phyloP scores from a whole-genome alignment of 2,888 invertebrate species.

The Papilio demoleus region DNA sequence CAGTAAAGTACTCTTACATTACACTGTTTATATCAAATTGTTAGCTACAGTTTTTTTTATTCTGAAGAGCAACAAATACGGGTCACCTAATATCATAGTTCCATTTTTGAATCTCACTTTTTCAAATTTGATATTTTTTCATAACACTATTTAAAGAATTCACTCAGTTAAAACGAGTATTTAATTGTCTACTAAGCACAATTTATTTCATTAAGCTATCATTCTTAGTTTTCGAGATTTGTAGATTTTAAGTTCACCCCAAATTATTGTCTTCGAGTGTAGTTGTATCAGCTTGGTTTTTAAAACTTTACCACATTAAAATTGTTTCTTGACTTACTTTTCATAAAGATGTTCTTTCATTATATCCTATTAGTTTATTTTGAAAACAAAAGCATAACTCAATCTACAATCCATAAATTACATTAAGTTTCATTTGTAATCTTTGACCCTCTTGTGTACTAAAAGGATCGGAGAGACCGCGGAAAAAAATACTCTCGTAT shows the following conservation, averaged over 20 bases:
- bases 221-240: too few relatives aligned
- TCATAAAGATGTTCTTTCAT: too few relatives aligned
- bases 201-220: too few relatives aligned
- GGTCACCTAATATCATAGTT: too few relatives aligned
- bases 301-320: not conserved
- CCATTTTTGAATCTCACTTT: too few relatives aligned
- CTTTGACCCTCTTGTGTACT: conserved; percentile 69
- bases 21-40: not conserved
- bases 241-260: too few relatives aligned
- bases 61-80: too few relatives aligned
- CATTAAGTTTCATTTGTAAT: conserved; percentile 52
- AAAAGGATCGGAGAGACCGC: conserved; percentile 65
- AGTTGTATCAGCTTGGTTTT: not conserved
- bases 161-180: too few relatives aligned
- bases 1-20: not conserved
- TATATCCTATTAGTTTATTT: not conserved
- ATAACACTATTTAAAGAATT: too few relatives aligned
- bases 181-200: too few relatives aligned
- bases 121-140: too few relatives aligned
- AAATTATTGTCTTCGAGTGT: too few relatives aligned
- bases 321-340: not conserved
- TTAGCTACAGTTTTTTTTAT: not conserved
- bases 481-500: conserved; percentile 57
- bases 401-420: conserved; percentile 47
- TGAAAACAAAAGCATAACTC: conserved; percentile 10